Evolutionary conservation across 2,888 invertebrate species (phyloP).

Genomic region (Papilio elwesi): DNA sequence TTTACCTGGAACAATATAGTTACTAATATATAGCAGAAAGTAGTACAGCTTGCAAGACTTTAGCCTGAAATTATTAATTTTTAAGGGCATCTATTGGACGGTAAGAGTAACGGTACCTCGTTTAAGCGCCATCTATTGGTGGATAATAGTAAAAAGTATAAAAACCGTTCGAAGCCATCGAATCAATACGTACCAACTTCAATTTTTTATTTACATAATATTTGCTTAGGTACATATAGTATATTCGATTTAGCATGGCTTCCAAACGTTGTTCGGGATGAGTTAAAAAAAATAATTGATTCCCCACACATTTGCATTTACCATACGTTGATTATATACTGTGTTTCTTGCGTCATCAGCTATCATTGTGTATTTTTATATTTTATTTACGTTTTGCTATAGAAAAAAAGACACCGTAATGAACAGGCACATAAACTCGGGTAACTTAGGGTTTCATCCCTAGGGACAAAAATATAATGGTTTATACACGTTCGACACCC

Average conservation of each 20-base stretch:
- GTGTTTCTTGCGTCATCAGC: too few relatives aligned
- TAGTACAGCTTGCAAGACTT: neutral
- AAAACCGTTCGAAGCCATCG: too few relatives aligned
- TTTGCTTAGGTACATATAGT: too few relatives aligned
- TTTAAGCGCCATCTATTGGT: neutral
- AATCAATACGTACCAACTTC: too few relatives aligned
- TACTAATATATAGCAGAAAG: neutral
- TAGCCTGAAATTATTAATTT: neutral
- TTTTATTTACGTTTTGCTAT: neutral
- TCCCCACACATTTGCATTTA: too few relatives aligned
- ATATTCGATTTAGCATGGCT: too few relatives aligned
- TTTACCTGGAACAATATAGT: neutral
- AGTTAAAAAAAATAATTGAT: too few relatives aligned
- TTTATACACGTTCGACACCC: conserved; percentile 2
- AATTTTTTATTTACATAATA: too few relatives aligned
- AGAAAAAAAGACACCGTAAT: neutral
- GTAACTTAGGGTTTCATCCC: conserved; percentile 10
- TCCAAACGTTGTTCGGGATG: too few relatives aligned
- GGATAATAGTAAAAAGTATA: neutral
- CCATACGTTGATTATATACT: too few relatives aligned
- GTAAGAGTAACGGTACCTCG: neutral
- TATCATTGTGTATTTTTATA: neutral
- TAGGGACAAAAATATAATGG: conserved; percentile 10
- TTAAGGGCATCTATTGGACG: neutral
- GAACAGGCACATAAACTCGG: conserved; percentile 6